These are phyloP conservation scores for Campopleginae sp. DNA, from an alignment of 2,888 invertebrate genomes.

Conservation along the genomic window DNA sequence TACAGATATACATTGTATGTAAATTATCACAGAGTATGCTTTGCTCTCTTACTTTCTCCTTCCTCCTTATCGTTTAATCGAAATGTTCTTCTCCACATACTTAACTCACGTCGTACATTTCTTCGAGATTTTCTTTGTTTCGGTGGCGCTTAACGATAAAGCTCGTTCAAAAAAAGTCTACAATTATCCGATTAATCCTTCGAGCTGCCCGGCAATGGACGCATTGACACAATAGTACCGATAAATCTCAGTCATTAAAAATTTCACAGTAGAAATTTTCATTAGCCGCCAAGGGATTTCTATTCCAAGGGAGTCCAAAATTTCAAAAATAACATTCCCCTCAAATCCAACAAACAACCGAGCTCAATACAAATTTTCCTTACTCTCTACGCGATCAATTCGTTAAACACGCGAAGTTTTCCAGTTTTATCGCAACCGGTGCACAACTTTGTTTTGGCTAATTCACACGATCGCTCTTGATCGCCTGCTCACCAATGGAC, in stretches of 20 bases:
- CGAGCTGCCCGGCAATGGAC: conserved; percentile 55
- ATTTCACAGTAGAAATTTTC: conserved; percentile 23
- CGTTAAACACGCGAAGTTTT: background rate
- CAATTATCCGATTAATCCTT: conserved; percentile 17
- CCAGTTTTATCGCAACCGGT: background rate
- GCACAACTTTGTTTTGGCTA: background rate
- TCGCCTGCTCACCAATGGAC: background rate
- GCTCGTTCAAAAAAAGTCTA: conserved; percentile 3
- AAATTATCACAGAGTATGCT: conserved; percentile 74
- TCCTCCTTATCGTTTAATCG: background rate
- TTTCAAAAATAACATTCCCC: background rate
- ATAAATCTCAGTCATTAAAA: conserved; percentile 34
- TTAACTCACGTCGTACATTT: background rate
- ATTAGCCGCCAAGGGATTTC: conserved; percentile 6
- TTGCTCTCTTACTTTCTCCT: conserved; percentile 64
- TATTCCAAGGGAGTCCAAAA: background rate
- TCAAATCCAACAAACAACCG: background rate
- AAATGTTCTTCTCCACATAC: background rate
- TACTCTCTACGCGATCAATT: background rate
- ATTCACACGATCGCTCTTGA: background rate
- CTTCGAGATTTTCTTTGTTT: conserved; percentile 16
- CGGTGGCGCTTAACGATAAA: background rate
- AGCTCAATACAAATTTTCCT: background rate
- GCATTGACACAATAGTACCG: conserved; percentile 38
- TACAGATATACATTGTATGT: conserved; percentile 64